Conservation (phyloP, 2,888 invertebrate species). For the Thera britannica region DNA sequence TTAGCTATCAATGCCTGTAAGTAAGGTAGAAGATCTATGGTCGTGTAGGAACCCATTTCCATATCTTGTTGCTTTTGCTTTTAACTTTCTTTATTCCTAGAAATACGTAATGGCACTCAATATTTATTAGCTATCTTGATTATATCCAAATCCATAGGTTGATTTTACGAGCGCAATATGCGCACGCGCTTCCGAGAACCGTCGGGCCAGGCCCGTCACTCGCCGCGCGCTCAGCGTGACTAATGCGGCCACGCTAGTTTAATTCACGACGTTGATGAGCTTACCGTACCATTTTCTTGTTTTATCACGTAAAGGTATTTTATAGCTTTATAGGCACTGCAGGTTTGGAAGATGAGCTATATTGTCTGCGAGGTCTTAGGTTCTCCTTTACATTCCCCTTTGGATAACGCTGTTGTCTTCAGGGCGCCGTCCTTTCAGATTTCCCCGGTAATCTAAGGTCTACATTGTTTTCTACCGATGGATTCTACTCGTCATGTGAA, state of each 20-base stretch:
- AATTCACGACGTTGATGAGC: conserved; percentile 52
- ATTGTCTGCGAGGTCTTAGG: conserved; percentile 6
- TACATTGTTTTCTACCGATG: too few relatives aligned
- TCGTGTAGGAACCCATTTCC: background rate
- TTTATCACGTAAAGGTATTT: conserved; percentile 27
- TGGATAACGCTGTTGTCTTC: too few relatives aligned
- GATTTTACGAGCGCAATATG: conserved; percentile 60
- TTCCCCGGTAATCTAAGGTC: too few relatives aligned
- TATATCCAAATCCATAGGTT: conserved; percentile 58
- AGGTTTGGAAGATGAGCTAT: conserved; percentile 10
- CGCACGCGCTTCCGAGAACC: conserved; percentile 61
- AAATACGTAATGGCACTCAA: conserved; percentile 7
- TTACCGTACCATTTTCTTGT: conserved; percentile 31
- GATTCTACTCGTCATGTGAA: too few relatives aligned
- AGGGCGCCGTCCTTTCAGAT: too few relatives aligned
- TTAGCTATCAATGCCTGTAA: too few relatives aligned
- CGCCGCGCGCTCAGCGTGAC: conserved; percentile 40
- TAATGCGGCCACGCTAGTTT: conserved; percentile 56
- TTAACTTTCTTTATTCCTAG: conserved; percentile 10
- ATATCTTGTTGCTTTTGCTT: background rate
- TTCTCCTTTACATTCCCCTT: background rate
- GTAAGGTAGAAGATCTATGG: too few relatives aligned
- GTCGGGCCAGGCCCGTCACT: conserved; percentile 3
- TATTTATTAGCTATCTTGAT: conserved; percentile 32
- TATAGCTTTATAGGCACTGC: conserved; percentile 19